Base-by-base conservation (phyloP, 2,888 invertebrate genomes). In the Melieria crassipennis region DNA sequence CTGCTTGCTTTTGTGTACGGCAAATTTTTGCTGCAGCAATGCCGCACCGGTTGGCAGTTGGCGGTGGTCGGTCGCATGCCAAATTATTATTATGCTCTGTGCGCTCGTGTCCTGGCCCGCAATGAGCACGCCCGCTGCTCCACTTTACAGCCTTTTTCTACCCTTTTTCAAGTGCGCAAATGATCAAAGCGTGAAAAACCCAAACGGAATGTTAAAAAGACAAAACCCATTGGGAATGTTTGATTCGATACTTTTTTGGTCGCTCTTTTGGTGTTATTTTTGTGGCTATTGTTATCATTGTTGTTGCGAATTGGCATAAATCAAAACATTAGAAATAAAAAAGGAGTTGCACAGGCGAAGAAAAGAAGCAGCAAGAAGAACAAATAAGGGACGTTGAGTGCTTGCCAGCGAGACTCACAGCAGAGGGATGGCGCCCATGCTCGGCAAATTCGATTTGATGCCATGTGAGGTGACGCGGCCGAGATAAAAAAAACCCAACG, bases 61-160 rank as follows among this genome's bases (percentile, higher is more conserved):
- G 30, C 30, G 30, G 30, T 30, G 30, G 30, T 30, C 30, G 30
- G 30, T 71, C 68, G 72, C 72, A 72, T 69, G 72, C 68, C 72
- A 68, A 63, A 66, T 57, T 52, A n/a, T 52, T 30, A 30, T 52
- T 52, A 52, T 52, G 52, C 52, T 64, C 4, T 13, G n/a, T 16
- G 3, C 43, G 11, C 48, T 61, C 11, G 4, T 42, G 42, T n/a
- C 6, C 45, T 7, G 30, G n/a, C 42, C 11, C 11, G 11, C 61
- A 11, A 10, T 3, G 11, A 10, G 11, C 52, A 13, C 6, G 52
- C 52, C 13, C 52, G 30, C 30, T 30, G 30, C 30, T 30, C 30
- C 30, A 30, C 30, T 30, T 52, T 9, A 1, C 5, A 6, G 11
- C 52, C 52, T 52, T n/a, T 52, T 50, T 11, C 11, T 11, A 50